Evolutionary conservation across 2,113 vertebrate genomes (phyloP).

Genomic region (Anolis sagrei): DNA sequence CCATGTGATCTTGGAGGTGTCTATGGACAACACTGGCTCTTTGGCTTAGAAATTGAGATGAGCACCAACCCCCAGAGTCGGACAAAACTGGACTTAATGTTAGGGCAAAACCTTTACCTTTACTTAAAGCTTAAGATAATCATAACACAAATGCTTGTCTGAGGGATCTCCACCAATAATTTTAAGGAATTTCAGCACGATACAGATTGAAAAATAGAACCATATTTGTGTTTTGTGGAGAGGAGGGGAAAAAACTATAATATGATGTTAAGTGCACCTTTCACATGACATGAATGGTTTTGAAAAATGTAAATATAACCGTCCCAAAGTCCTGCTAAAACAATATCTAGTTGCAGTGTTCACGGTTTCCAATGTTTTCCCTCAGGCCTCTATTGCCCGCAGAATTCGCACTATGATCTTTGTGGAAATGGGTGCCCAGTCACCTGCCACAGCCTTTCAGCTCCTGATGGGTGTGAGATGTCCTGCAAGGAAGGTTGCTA

Average conservation of each 20-base stretch:
- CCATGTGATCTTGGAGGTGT: too few relatives aligned
- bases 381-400: slow-evolving; percentile 65
- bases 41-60: too few relatives aligned
- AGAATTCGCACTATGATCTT: slow-evolving; percentile 73
- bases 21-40: too few relatives aligned
- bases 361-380: background rate
- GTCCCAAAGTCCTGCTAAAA: background rate
- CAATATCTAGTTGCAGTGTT: background rate
- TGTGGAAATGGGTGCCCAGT: slow-evolving; percentile 70
- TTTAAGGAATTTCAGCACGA: too few relatives aligned
- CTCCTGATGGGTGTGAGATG: slow-evolving; percentile 47
- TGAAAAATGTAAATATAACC: background rate
- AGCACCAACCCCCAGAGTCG: too few relatives aligned
- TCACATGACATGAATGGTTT: background rate
- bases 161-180: too few relatives aligned
- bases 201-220: too few relatives aligned
- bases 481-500: slow-evolving; percentile 74
- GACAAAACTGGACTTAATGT: too few relatives aligned
- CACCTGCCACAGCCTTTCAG: slow-evolving; percentile 56
- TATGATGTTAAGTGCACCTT: background rate
- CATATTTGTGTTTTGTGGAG: background rate
- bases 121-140: too few relatives aligned
- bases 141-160: too few relatives aligned
- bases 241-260: background rate
- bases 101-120: too few relatives aligned